Percentiles rank a stretch among this genome's conserved stretches.
These are phyloP conservation scores for Hippoglossus stenolepis DNA, from an alignment of 2,113 vertebrate species.

Conservation along the genomic window DNA sequence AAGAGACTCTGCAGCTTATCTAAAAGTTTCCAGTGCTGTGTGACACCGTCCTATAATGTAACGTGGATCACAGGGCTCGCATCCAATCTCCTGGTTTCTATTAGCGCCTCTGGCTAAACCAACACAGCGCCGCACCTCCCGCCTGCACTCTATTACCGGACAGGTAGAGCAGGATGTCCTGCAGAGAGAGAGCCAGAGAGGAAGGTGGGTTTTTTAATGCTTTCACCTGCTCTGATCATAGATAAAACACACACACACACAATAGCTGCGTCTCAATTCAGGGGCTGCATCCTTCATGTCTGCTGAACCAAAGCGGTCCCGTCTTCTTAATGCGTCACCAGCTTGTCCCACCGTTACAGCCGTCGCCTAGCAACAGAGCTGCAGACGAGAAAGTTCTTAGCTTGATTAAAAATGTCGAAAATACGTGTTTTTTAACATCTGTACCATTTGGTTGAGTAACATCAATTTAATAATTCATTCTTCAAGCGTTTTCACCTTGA, in stretches of 20 bases:
- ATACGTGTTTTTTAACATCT: too few relatives aligned
- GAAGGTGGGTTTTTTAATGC: slow-evolving; percentile 29
- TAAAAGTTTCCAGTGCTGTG: slow-evolving; percentile 34
- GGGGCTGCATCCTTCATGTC: too few relatives aligned
- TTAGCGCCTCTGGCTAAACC: slow-evolving; percentile 50
- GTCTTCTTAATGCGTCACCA: too few relatives aligned
- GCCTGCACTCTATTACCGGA: slow-evolving; percentile 31
- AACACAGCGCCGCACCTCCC: neutral
- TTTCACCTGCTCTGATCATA: slow-evolving; percentile 12
- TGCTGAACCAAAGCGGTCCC: too few relatives aligned
- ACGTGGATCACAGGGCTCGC: slow-evolving; percentile 44
- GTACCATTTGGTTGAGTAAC: too few relatives aligned
- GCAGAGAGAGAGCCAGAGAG: slow-evolving; percentile 12
- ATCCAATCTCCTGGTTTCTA: slow-evolving; percentile 47
- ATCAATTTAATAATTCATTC: too few relatives aligned
- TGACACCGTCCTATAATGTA: slow-evolving; percentile 43
- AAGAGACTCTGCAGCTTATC: slow-evolving; percentile 46
- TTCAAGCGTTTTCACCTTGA: too few relatives aligned
- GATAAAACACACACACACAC: neutral
- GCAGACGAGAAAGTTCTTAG: too few relatives aligned
- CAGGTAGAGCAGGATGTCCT: slow-evolving; percentile 26
- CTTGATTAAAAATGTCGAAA: too few relatives aligned
- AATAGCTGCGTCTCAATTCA: too few relatives aligned
- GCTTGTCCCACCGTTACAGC: neutral
- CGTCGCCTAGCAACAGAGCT: neutral